phyloP scores from a whole-genome alignment of 2,113 vertebrate genomes.

The Stigmatopora argus region DNA sequence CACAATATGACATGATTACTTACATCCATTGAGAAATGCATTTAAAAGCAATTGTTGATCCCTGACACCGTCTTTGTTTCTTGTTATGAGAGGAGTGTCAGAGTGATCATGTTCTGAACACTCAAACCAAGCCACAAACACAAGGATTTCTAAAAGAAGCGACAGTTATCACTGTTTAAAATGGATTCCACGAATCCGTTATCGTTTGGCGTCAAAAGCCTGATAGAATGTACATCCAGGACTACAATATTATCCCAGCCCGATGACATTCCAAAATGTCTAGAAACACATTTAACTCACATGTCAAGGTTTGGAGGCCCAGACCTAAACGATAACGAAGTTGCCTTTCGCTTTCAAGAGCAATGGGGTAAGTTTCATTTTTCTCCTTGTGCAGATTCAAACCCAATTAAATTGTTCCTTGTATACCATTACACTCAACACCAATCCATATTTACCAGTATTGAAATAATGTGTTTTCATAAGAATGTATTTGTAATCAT shows the following conservation, averaged over 20 bases:
- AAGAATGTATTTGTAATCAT: too few species aligned
- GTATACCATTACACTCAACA: too few species aligned
- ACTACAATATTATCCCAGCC: neutral
- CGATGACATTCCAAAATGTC: constrained; percentile 3
- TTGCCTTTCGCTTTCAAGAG: constrained; percentile 8
- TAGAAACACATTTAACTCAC: constrained; percentile 9
- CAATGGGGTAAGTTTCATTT: constrained; percentile 3
- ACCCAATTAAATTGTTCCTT: neutral
- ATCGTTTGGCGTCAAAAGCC: constrained; percentile 8
- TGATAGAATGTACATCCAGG: constrained; percentile 8
- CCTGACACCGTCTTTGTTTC: constrained; percentile 9
- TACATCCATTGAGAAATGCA: constrained; percentile 6
- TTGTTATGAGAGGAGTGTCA: constrained; percentile 1
- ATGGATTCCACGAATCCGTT: constrained; percentile 11
- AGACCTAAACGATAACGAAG: constrained; percentile 1
- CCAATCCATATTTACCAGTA: too few species aligned
- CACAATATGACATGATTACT: constrained; percentile 2
- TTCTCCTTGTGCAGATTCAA: neutral
- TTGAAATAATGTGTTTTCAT: too few species aligned
- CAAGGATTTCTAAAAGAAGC: constrained; percentile 2
- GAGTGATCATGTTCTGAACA: constrained; percentile 4
- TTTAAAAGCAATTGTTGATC: constrained; percentile 8
- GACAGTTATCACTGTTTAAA: neutral
- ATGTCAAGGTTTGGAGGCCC: constrained; percentile 1
- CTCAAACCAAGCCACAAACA: neutral